Percentiles rank a stretch among this genome's conserved stretches.
Conservation (phyloP, 1,140 invertebrate species). For the Triops longicaudatus region DNA sequence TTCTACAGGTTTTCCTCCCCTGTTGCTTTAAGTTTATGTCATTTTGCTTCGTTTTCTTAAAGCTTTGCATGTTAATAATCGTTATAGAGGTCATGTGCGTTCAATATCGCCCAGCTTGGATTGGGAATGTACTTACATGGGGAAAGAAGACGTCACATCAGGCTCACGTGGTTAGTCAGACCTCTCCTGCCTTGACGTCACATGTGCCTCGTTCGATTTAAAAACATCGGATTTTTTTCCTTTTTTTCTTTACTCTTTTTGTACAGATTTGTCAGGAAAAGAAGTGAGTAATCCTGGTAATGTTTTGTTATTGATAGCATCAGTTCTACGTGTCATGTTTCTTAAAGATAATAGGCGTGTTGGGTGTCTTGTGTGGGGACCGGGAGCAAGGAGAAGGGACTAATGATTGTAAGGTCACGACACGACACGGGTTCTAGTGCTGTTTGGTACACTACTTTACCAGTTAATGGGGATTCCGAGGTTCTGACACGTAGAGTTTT, state of each 20-base stretch:
- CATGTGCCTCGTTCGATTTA: background rate
- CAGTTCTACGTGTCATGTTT: background rate
- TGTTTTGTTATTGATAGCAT: background rate
- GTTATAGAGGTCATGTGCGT: background rate
- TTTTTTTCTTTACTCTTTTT: background rate
- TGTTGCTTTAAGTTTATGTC: background rate
- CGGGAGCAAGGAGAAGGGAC: background rate
- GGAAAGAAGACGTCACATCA: background rate
- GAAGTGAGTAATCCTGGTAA: background rate
- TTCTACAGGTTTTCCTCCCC: background rate
- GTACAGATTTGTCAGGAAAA: background rate
- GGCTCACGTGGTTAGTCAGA: conserved; percentile 5
- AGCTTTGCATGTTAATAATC: background rate
- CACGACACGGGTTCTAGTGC: background rate
- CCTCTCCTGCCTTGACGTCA: background rate
- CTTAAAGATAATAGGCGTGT: background rate
- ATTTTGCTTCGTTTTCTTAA: background rate
- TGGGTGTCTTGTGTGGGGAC: background rate
- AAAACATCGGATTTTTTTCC: background rate
- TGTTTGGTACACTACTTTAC: background rate
- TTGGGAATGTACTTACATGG: background rate
- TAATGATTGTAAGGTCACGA: conserved; percentile 3
- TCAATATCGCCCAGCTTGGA: background rate
- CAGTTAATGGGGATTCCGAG: background rate
- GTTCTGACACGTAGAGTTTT: background rate